Percentiles rank a stretch among this genome's conserved stretches.
Conservation (phyloP, 2,797 vertebrate species). For the Coranthus polyacanthus region DNA sequence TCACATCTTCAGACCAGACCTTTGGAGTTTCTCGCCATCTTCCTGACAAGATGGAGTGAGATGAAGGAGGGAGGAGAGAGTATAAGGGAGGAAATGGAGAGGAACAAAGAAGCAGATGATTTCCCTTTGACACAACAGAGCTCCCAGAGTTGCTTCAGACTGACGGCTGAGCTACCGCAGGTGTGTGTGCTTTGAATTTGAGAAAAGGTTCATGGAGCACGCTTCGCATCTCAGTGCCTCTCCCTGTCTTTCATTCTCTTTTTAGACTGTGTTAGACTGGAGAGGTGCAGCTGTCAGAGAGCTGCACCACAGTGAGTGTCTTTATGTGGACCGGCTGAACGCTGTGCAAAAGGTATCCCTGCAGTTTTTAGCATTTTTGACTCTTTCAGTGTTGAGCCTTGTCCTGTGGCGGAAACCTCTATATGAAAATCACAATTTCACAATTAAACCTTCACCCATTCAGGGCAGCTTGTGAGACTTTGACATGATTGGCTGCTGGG, state of each 20-base stretch:
- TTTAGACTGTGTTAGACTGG: constrained; percentile 70
- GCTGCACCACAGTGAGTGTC: constrained; percentile 83
- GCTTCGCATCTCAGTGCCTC: neutral
- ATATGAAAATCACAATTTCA: too few relatives aligned
- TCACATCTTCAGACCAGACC: constrained; percentile 79
- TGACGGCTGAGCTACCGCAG: constrained; percentile 48
- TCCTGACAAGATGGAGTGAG: constrained; percentile 74
- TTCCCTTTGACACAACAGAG: constrained; percentile 10
- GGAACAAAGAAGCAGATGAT: constrained; percentile 5
- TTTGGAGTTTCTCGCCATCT: constrained; percentile 85
- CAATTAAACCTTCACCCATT: too few relatives aligned
- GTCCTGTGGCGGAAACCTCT: too few relatives aligned
- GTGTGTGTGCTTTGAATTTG: constrained; percentile 49
- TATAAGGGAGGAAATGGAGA: neutral
- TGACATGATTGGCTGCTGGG: too few relatives aligned
- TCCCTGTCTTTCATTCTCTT: neutral
- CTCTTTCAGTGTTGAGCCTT: too few relatives aligned
- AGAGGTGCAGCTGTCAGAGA: constrained; percentile 77
- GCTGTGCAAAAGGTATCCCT: constrained; percentile 71
- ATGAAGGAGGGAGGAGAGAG: constrained; percentile 15
- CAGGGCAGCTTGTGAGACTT: too few relatives aligned
- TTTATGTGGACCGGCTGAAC: constrained; percentile 80
- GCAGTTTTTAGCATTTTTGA: neutral
- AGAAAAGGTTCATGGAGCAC: neutral
- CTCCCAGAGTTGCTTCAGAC: constrained; percentile 11